A percentile compares a stretch with the other conserved stretches of the same genome.
phyloP scores from a whole-genome alignment of 2,888 invertebrate genomes.

The Meloe dianella region DNA sequence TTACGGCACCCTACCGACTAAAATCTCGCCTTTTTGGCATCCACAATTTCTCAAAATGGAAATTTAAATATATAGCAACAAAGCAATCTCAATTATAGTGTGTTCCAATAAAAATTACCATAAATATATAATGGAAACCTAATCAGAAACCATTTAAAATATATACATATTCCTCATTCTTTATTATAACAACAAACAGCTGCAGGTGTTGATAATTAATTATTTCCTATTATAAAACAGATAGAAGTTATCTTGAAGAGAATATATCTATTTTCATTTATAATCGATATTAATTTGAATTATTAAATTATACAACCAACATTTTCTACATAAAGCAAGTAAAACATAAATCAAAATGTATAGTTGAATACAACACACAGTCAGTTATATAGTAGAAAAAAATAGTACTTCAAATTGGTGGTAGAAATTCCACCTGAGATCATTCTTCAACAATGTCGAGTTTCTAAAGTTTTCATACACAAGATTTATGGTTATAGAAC shows the following conservation, averaged over 20 bases:
- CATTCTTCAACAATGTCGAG: conserved; percentile 24
- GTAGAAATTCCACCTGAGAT: conserved; percentile 27
- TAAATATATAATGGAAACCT: background rate
- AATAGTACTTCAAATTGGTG: conserved; percentile 25
- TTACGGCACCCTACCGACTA: conserved; percentile 38
- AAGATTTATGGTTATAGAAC: conserved; percentile 21
- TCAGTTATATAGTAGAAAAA: background rate
- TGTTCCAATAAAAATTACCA: conserved; percentile 1
- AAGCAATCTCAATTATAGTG: conserved; percentile 5
- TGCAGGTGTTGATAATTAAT: conserved; percentile 13
- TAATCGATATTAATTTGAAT: conserved; percentile 11
- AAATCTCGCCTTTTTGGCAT: conserved; percentile 40
- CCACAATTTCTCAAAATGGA: conserved; percentile 31
- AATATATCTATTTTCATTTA: background rate
- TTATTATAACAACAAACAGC: conserved; percentile 9
- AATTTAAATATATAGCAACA: conserved; percentile 34
- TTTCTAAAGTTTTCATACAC: conserved; percentile 24
- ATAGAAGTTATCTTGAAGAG: background rate
- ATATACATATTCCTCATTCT: background rate
- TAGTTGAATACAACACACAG: background rate
- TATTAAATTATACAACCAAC: conserved; percentile 5
- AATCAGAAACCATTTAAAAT: background rate
- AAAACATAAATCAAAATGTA: conserved; percentile 20
- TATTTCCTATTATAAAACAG: background rate
- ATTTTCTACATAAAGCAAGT: background rate